Percentiles rank a stretch among this genome's conserved stretches.
phyloP scores from a whole-genome alignment of 2,797 vertebrate genomes.

The Hipposideros larvatus region DNA sequence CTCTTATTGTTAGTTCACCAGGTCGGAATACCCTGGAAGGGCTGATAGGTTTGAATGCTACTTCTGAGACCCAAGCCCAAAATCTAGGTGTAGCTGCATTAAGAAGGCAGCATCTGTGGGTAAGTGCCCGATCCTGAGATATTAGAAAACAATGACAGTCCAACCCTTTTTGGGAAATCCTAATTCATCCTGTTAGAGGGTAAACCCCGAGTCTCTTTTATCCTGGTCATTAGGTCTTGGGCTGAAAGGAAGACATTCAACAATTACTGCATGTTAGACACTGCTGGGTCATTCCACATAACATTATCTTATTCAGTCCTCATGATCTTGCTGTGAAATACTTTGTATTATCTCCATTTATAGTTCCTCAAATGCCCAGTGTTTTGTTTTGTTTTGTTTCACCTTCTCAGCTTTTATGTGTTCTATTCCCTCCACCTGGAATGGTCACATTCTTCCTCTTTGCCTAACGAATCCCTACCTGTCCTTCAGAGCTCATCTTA shows the following conservation, averaged over 20 bases:
- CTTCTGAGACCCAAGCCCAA: background rate
- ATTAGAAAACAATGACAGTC: background rate
- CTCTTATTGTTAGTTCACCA: background rate
- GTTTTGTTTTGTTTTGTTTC: background rate
- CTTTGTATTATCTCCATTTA: background rate
- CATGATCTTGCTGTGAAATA: constrained; percentile 5
- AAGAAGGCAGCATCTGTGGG: background rate
- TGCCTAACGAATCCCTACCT: background rate
- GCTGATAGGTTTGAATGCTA: background rate
- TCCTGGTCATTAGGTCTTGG: background rate
- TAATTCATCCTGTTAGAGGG: background rate
- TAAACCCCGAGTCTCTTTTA: background rate
- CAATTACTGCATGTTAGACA: background rate
- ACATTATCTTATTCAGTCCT: constrained; percentile 8
- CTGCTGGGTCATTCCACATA: background rate
- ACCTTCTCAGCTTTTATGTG: background rate
- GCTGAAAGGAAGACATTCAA: constrained; percentile 51
- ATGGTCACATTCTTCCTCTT: background rate
- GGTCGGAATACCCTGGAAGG: background rate
- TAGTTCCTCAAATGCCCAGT: background rate
- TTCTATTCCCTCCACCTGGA: background rate
- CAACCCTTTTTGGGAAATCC: background rate
- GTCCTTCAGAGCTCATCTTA: background rate
- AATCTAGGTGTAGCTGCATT: background rate
- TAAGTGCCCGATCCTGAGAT: background rate